phyloP scores from a whole-genome alignment of 2,113 vertebrate genomes.

The Muntiacus reevesi region DNA sequence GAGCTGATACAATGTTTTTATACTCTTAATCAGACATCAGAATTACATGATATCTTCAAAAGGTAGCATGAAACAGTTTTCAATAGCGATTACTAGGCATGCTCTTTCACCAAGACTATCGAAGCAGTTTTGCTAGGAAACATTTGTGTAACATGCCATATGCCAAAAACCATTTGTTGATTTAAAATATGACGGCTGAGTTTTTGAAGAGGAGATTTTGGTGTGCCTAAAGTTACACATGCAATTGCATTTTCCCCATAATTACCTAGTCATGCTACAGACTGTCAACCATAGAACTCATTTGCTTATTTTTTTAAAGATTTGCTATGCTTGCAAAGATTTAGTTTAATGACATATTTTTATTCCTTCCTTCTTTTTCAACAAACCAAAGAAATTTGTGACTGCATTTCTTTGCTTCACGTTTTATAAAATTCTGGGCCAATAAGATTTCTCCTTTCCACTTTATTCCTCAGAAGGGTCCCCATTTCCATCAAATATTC shows the following conservation, averaged over 20 bases:
- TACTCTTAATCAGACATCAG: background rate
- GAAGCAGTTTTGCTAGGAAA: constrained; percentile 21
- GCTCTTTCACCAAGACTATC: background rate
- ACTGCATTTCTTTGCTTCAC: background rate
- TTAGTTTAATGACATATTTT: background rate
- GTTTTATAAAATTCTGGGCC: background rate
- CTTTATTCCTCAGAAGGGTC: background rate
- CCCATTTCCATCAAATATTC: background rate
- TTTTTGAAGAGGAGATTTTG: background rate
- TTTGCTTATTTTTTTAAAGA: background rate
- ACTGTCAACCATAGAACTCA: background rate
- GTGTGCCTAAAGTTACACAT: background rate
- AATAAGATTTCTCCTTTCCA: background rate
- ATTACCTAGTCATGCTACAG: constrained; percentile 18
- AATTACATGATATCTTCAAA: background rate
- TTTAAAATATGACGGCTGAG: background rate
- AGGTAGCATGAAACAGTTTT: background rate
- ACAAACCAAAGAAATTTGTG: background rate
- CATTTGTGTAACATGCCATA: background rate
- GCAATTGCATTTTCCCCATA: constrained; percentile 1
- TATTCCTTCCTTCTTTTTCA: background rate
- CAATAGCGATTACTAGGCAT: background rate
- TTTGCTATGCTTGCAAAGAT: constrained; percentile 1
- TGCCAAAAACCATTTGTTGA: constrained; percentile 26
- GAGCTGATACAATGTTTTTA: background rate